A percentile compares a stretch with the other conserved stretches of the same genome.
Evolutionary conservation across 2,797 vertebrate genomes (phyloP).

Genomic region (Cynodonichthys magdalenae): DNA sequence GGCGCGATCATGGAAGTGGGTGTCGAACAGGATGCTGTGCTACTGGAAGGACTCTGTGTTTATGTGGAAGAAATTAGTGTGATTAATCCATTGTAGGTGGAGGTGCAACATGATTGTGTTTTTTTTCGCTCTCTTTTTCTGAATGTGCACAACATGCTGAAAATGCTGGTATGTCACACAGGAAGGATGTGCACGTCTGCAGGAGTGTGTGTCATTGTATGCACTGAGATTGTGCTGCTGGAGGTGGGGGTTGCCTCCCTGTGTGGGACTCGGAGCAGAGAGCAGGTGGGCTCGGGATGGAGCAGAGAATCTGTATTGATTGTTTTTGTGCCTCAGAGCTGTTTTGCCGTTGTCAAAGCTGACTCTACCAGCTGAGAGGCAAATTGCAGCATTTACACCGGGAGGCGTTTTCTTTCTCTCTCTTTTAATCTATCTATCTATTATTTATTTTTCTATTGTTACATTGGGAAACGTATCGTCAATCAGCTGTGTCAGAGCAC

Average conservation of each 20-base stretch:
- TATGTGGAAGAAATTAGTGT: slow-evolving; percentile 30
- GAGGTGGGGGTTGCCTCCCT: slow-evolving; percentile 74
- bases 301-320: slow-evolving; percentile 96
- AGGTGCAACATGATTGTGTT: slow-evolving; percentile 35
- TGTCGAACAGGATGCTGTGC: slow-evolving; percentile 21
- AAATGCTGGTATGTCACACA: slow-evolving; percentile 43
- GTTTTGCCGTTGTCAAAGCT: slow-evolving; percentile 96
- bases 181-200: slow-evolving; percentile 17
- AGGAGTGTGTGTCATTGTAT: slow-evolving; percentile 14
- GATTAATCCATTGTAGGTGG: slow-evolving; percentile 15
- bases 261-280: slow-evolving; percentile 84
- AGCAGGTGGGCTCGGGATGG: slow-evolving; percentile 87
- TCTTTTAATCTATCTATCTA: slow-evolving; percentile 54
- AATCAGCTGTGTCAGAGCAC: slow-evolving; percentile 71
- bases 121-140: slow-evolving; percentile 14
- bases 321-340: slow-evolving; percentile 92
- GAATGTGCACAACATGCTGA: slow-evolving; percentile 31
- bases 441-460: slow-evolving; percentile 62
- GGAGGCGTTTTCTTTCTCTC: slow-evolving; percentile 82
- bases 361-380: slow-evolving; percentile 98
- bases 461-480: slow-evolving; percentile 60
- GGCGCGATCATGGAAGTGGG: slow-evolving; percentile 44
- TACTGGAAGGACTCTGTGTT: slow-evolving; percentile 8
- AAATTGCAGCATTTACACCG: slow-evolving; percentile 99
- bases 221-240: slow-evolving; percentile 61